Evolutionary conservation across 2,113 vertebrate genomes (phyloP).

Genomic region (Psettodes erumei): DNA sequence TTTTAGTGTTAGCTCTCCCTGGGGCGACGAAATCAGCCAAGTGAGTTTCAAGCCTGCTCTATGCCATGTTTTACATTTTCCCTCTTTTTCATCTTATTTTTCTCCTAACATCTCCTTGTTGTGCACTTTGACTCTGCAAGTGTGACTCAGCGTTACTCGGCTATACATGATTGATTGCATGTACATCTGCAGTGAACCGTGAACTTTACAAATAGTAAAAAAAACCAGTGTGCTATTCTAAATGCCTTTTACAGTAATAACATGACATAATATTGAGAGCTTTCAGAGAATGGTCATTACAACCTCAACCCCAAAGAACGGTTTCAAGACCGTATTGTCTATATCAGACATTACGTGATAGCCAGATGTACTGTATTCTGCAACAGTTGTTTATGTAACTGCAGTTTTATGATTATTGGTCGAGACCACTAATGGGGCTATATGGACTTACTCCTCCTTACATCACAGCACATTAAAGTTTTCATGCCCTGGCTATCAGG

Average conservation of each 20-base stretch:
- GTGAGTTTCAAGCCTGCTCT: slow-evolving; percentile 69
- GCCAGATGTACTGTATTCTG: slow-evolving; percentile 5
- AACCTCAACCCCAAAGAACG: slow-evolving; percentile 2
- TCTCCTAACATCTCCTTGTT: slow-evolving; percentile 40
- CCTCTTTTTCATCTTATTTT: slow-evolving; percentile 46
- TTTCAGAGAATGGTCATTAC: slow-evolving; percentile 6
- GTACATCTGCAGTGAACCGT: slow-evolving; percentile 74
- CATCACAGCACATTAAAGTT: slow-evolving; percentile 23
- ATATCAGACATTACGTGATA: slow-evolving; percentile 14
- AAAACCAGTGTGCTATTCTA: too few relatives aligned
- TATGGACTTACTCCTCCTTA: slow-evolving; percentile 26
- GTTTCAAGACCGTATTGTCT: neutral
- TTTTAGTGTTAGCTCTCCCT: slow-evolving; percentile 81
- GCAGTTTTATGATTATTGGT: slow-evolving; percentile 50
- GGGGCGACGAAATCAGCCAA: slow-evolving; percentile 69
- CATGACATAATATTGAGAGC: slow-evolving; percentile 17
- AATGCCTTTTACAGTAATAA: slow-evolving; percentile 31
- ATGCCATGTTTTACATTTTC: slow-evolving; percentile 66
- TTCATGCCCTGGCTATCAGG: slow-evolving; percentile 8
- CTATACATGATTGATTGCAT: slow-evolving; percentile 74
- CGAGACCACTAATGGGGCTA: slow-evolving; percentile 52
- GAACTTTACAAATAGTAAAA: slow-evolving; percentile 32
- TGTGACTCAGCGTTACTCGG: slow-evolving; percentile 74
- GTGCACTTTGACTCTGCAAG: slow-evolving; percentile 79
- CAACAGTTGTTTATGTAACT: slow-evolving; percentile 23